Evolutionary conservation across 2,888 invertebrate genomes (phyloP).

Genomic region (Cerceris rybyensis): DNA sequence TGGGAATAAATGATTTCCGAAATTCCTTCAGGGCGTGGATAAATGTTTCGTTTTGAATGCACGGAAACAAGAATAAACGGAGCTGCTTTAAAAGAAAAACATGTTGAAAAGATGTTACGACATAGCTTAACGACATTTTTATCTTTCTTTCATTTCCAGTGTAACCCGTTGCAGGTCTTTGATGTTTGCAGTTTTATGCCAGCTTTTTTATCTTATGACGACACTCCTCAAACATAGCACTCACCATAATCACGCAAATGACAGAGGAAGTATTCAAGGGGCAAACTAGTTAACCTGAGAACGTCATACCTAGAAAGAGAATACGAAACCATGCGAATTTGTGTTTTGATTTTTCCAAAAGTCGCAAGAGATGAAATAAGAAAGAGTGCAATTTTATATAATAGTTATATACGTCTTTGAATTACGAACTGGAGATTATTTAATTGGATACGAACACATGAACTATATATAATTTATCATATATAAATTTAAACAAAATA

Average conservation of each 20-base stretch:
- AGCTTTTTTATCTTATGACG: slow-evolving; percentile 37
- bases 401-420: too few species aligned
- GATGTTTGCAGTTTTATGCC: slow-evolving; percentile 15
- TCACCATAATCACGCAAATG: slow-evolving; percentile 65
- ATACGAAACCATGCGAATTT: slow-evolving; percentile 59
- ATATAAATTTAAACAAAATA: too few species aligned
- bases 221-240: slow-evolving; percentile 47
- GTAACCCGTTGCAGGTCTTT: too few species aligned
- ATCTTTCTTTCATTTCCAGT: background rate
- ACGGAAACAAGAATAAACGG: background rate
- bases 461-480: too few species aligned
- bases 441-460: too few species aligned
- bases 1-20: too few species aligned
- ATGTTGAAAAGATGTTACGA: too few species aligned
- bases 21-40: too few species aligned
- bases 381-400: too few species aligned
- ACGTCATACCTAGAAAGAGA: slow-evolving; percentile 69
- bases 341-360: slow-evolving; percentile 16
- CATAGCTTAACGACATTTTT: slow-evolving; percentile 4
- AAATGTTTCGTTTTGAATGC: background rate
- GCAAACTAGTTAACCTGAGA: slow-evolving; percentile 66
- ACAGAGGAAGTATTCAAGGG: slow-evolving; percentile 50
- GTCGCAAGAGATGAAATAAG: too few species aligned
- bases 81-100: background rate
- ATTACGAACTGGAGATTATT: too few species aligned